phyloP scores from a whole-genome alignment of 2,888 invertebrate genomes.

The Pantelozetes paolii region DNA sequence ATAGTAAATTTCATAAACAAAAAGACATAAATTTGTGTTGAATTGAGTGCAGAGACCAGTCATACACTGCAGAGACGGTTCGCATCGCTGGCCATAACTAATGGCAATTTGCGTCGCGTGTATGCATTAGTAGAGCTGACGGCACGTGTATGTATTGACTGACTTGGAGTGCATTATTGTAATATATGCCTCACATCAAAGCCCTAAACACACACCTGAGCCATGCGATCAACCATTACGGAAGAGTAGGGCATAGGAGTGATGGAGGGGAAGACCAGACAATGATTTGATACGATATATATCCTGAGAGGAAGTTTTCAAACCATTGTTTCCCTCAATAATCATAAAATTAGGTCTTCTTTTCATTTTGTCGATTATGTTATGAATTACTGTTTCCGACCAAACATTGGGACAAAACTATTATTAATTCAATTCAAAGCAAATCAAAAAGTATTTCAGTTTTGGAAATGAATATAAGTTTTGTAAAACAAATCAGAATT shows the following conservation, averaged over 20 bases:
- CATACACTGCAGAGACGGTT: no score
- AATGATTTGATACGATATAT: conserved; percentile 15
- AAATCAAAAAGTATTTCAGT: no score
- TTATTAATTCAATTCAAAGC: no score
- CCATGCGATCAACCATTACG: background rate
- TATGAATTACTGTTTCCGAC: no score
- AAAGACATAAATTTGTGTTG: no score
- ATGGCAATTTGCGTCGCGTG: conserved; percentile 35
- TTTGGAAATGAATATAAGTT: no score
- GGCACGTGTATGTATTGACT: conserved; percentile 33
- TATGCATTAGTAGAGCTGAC: conserved; percentile 11
- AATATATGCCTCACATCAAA: conserved; percentile 1
- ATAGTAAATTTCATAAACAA: no score
- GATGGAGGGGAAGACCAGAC: conserved; percentile 5
- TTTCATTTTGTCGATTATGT: background rate
- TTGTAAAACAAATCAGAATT: no score
- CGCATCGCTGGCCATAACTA: conserved; percentile 18
- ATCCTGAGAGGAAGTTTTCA: conserved; percentile 17
- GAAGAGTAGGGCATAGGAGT: background rate
- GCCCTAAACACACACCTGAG: conserved; percentile 23
- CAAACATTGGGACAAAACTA: no score
- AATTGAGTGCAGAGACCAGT: no score
- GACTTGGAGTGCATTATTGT: conserved; percentile 34
- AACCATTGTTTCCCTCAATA: background rate
- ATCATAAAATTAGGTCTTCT: background rate